Conservation (phyloP, 2,797 vertebrate species). For the Poeciliopsis turneri region DNA sequence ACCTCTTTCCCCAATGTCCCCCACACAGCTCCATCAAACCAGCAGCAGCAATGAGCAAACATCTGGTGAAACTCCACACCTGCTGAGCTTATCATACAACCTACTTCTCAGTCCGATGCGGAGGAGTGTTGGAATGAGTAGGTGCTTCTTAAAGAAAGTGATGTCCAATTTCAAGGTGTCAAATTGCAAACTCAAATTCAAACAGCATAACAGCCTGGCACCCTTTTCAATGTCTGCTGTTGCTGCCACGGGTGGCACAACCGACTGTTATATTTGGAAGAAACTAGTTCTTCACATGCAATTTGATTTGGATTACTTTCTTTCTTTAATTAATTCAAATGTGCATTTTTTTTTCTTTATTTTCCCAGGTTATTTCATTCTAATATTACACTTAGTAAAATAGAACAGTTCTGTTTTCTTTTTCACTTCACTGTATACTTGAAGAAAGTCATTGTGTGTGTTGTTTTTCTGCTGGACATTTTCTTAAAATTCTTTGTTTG, state of each 20-base stretch:
- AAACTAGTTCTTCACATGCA: background rate
- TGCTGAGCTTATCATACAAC: too few species aligned
- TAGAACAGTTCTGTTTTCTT: too few species aligned
- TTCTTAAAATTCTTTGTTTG: constrained; percentile 1
- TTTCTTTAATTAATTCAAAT: background rate
- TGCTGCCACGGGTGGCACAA: background rate
- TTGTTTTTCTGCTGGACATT: background rate
- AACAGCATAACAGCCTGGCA: too few species aligned
- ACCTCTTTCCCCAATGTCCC: too few species aligned
- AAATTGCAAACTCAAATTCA: too few species aligned
- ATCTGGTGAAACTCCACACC: too few species aligned
- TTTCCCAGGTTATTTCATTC: background rate
- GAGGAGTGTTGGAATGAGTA: too few species aligned
- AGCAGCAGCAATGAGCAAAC: too few species aligned
- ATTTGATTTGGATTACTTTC: background rate
- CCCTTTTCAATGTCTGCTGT: background rate
- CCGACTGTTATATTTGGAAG: background rate
- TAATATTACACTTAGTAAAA: background rate
- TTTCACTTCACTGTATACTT: background rate
- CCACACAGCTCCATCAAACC: too few species aligned
- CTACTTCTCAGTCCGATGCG: too few species aligned
- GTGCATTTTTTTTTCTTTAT: background rate
- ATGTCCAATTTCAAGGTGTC: too few species aligned
- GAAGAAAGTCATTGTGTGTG: constrained; percentile 13
- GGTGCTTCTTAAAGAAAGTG: too few species aligned